Percentiles rank a stretch among this genome's conserved stretches.
Evolutionary conservation across 2,888 invertebrate species (phyloP).

Genomic region (Acronicta alni): DNA sequence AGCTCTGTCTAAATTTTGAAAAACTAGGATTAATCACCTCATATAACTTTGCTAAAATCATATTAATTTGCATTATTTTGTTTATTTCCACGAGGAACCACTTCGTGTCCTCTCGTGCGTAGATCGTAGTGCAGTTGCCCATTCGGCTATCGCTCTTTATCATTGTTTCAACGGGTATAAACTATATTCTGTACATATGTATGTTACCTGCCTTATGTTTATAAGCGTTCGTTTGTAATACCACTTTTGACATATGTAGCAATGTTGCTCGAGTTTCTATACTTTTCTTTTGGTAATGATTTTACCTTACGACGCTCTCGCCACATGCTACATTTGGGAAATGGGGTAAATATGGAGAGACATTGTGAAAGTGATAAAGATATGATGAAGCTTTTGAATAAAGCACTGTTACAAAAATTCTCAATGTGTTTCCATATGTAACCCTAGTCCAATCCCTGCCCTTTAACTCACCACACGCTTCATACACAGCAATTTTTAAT

Average conservation of each 20-base stretch:
- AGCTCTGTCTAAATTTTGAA: slow-evolving; percentile 65
- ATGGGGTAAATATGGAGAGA: slow-evolving; percentile 92
- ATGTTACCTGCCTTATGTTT: slow-evolving; percentile 88
- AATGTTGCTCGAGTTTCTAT: slow-evolving; percentile 85
- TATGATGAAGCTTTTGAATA: slow-evolving; percentile 91
- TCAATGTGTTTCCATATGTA: slow-evolving; percentile 91
- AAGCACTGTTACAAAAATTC: slow-evolving; percentile 92
- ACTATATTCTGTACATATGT: slow-evolving; percentile 83
- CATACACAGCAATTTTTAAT: slow-evolving; percentile 48
- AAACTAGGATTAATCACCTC: slow-evolving; percentile 77
- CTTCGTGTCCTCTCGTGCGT: slow-evolving; percentile 51
- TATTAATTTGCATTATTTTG: slow-evolving; percentile 72
- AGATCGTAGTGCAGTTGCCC: slow-evolving; percentile 66
- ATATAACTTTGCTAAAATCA: slow-evolving; percentile 75
- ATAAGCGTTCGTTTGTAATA: slow-evolving; percentile 90
- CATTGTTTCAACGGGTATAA: slow-evolving; percentile 86
- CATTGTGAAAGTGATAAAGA: slow-evolving; percentile 91
- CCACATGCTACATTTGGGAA: slow-evolving; percentile 90
- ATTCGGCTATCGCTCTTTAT: slow-evolving; percentile 83
- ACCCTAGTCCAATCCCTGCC: slow-evolving; percentile 78
- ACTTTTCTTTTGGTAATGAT: slow-evolving; percentile 76
- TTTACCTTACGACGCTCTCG: slow-evolving; percentile 84
- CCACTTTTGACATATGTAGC: slow-evolving; percentile 90
- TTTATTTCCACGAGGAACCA: slow-evolving; percentile 57
- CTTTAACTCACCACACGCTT: slow-evolving; percentile 59